Conservation (phyloP, 2,797 vertebrate genomes). For the Sebastes hubbsi region DNA sequence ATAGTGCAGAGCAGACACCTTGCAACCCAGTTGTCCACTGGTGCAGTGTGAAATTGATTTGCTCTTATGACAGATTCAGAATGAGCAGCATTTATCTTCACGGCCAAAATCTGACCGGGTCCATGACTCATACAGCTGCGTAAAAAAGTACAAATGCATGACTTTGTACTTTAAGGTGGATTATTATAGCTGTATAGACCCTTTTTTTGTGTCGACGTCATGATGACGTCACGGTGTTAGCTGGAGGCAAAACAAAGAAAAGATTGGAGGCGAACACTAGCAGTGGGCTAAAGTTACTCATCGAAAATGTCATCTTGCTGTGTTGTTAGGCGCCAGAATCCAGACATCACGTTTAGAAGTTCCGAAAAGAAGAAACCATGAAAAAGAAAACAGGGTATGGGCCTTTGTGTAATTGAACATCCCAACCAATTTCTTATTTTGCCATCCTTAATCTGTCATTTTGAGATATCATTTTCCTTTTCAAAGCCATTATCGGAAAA, state of each 20-base stretch:
- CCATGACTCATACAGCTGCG: background rate
- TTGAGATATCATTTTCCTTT: constrained; percentile 34
- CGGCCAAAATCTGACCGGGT: background rate
- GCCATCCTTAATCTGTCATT: constrained; percentile 25
- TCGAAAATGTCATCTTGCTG: too few species aligned
- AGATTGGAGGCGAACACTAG: too few species aligned
- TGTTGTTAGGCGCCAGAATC: too few species aligned
- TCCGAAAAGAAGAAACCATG: background rate
- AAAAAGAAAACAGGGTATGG: background rate
- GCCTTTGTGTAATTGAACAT: background rate
- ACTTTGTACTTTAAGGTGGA: background rate
- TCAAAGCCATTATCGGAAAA: constrained; percentile 31
- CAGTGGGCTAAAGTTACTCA: too few species aligned
- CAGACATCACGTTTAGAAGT: background rate
- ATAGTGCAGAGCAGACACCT: constrained; percentile 11
- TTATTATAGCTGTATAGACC: too few species aligned
- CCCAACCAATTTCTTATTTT: constrained; percentile 5
- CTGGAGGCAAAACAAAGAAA: too few species aligned
- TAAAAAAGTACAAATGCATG: background rate
- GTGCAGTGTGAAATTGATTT: constrained; percentile 44
- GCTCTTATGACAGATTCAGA: constrained; percentile 20
- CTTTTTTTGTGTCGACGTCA: too few species aligned
- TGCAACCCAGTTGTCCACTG: constrained; percentile 51
- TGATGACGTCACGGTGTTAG: too few species aligned
- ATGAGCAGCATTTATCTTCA: constrained; percentile 52